Evolutionary conservation across 2,888 invertebrate species (phyloP).

Genomic region (Imbricaverruca yamaguchii): DNA sequence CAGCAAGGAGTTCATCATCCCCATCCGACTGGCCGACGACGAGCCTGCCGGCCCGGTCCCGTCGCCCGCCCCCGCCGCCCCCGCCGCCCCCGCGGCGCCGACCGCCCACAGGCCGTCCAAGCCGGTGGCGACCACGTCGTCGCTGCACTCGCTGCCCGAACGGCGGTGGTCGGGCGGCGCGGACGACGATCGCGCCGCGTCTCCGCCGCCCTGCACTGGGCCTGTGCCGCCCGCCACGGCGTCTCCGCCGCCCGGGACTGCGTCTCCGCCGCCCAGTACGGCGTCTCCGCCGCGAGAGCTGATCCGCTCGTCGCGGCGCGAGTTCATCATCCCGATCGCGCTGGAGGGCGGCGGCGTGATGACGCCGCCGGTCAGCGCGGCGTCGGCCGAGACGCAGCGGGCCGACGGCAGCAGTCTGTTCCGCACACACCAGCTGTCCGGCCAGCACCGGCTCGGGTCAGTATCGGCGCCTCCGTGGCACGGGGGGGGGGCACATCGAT

Average conservation of each 20-base stretch:
- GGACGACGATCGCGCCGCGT: conserved; percentile 25
- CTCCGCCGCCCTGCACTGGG: too few species aligned
- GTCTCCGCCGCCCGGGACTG: conserved; percentile 29
- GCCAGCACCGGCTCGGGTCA: neutral
- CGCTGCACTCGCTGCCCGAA: conserved; percentile 22
- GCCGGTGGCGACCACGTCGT: neutral
- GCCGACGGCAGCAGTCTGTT: neutral
- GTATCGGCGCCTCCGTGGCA: neutral
- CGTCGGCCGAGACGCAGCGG: neutral
- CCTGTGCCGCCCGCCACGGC: too few species aligned
- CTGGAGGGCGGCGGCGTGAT: conserved; percentile 83
- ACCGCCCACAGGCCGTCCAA: neutral
- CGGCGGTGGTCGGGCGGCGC: conserved; percentile 26
- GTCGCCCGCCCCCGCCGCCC: neutral
- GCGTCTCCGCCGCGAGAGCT: conserved; percentile 50
- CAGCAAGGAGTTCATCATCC: conserved; percentile 32
- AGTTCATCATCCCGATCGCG: conserved; percentile 88
- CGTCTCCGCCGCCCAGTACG: conserved; percentile 35
- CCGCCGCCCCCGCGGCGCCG: neutral
- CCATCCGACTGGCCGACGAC: conserved; percentile 32
- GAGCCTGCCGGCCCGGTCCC: conserved; percentile 24
- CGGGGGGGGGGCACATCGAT: neutral
- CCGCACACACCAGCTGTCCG: neutral
- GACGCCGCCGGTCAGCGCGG: conserved; percentile 48
- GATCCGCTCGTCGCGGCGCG: conserved; percentile 78